Evolutionary conservation across 1,140 invertebrate species (phyloP).

Genomic region (Leptoteleia sp.): DNA sequence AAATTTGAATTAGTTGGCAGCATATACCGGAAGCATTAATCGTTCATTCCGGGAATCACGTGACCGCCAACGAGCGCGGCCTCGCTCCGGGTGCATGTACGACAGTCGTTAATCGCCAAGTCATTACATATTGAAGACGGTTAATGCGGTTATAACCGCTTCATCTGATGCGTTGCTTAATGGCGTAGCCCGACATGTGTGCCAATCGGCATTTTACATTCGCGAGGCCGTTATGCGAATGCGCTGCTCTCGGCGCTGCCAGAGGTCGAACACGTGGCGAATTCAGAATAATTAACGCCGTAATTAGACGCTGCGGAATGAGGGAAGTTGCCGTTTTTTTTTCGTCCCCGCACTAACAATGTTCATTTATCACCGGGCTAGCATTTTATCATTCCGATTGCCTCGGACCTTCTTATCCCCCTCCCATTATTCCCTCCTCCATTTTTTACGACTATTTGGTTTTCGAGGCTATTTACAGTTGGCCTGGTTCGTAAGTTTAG

Average conservation of each 20-base stretch:
- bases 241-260: constrained; percentile 59
- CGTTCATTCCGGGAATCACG: constrained; percentile 63
- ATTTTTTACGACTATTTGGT: too few species aligned
- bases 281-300: constrained; percentile 67
- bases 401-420: constrained; percentile 7
- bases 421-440: too few species aligned
- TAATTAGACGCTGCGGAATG: constrained; percentile 66
- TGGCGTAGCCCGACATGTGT: constrained; percentile 58
- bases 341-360: constrained; percentile 52
- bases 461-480: constrained; percentile 9
- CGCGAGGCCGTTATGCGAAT: constrained; percentile 66
- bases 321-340: constrained; percentile 59
- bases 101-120: constrained; percentile 66
- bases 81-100: constrained; percentile 61
- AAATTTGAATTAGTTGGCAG: constrained; percentile 60
- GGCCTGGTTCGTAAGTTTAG: background rate
- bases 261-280: constrained; percentile 68
- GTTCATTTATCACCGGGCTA: constrained; percentile 52
- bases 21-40: constrained; percentile 64
- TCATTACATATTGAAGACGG: constrained; percentile 66
- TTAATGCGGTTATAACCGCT: constrained; percentile 68
- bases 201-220: constrained; percentile 67
- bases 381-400: constrained; percentile 41
- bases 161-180: constrained; percentile 65
- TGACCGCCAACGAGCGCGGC: constrained; percentile 51